Conservation (phyloP, 2,113 vertebrate genomes). For the Glaucidium brasilianum region DNA sequence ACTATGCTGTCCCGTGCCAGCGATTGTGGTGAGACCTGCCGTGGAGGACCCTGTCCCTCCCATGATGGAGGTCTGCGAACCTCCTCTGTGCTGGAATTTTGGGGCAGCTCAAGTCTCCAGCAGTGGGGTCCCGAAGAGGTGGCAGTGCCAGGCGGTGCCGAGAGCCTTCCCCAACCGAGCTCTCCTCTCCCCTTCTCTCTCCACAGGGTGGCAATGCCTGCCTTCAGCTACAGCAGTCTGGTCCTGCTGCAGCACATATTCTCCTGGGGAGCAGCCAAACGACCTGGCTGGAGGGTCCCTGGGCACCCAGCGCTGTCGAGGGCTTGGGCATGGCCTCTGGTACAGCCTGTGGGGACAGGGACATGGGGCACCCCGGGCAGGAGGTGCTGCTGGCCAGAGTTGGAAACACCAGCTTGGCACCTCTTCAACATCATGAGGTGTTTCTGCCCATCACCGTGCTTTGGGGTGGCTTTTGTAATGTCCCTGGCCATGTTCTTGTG, state of each 20-base stretch:
- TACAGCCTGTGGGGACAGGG: neutral
- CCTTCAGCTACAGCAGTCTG: neutral
- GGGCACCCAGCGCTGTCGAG: fast-evolving
- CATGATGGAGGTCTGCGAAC: fast-evolving
- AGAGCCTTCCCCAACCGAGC: neutral
- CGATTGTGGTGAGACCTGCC: fast-evolving
- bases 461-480: neutral
- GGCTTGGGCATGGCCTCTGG: fast-evolving
- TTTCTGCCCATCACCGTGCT: fast-evolving
- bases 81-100: neutral
- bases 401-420: neutral
- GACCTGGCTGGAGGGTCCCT: neutral
- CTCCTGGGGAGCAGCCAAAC: neutral
- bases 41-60: neutral
- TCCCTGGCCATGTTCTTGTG: fast-evolving
- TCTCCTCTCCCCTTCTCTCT: constrained; percentile 8
- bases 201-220: constrained; percentile 66
- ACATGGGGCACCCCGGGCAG: fast-evolving
- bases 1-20: fast-evolving
- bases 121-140: fast-evolving
- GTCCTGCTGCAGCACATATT: neutral
- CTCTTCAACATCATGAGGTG: fast-evolving
- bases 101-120: neutral
- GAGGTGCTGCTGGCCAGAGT: neutral
- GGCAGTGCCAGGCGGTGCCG: neutral